phyloP scores from a whole-genome alignment of 2,797 vertebrate species.

The Alosa sapidissima region DNA sequence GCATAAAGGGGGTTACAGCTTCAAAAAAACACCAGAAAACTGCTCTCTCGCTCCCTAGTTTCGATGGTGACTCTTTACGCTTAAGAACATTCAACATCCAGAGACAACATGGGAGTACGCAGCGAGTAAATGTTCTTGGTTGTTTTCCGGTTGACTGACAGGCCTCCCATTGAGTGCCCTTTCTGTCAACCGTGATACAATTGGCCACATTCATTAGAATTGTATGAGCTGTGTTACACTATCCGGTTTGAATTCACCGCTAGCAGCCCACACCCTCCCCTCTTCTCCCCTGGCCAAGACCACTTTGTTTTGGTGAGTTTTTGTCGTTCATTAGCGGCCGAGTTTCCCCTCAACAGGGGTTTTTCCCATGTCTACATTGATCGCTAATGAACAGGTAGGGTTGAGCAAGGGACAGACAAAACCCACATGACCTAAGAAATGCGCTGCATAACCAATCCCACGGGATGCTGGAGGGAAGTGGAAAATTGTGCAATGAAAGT shows the following conservation, averaged over 20 bases:
- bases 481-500: slow-evolving; percentile 3
- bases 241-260: background rate
- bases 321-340: background rate
- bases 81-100: background rate
- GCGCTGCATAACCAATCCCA: background rate
- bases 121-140: background rate
- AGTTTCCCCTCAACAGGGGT: background rate
- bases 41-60: background rate
- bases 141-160: background rate
- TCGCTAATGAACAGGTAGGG: slow-evolving; percentile 19
- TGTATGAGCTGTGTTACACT: slow-evolving; percentile 13
- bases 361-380: background rate
- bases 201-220: background rate
- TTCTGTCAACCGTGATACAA: background rate
- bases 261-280: background rate
- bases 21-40: background rate
- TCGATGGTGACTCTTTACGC: background rate
- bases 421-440: background rate
- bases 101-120: background rate
- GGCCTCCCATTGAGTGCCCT: background rate
- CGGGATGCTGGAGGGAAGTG: background rate
- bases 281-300: background rate
- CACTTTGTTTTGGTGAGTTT: slow-evolving; percentile 17
- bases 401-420: background rate
- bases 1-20: background rate